Base-by-base conservation (phyloP, 2,113 vertebrate species). In the Seriola aureovittata region DNA sequence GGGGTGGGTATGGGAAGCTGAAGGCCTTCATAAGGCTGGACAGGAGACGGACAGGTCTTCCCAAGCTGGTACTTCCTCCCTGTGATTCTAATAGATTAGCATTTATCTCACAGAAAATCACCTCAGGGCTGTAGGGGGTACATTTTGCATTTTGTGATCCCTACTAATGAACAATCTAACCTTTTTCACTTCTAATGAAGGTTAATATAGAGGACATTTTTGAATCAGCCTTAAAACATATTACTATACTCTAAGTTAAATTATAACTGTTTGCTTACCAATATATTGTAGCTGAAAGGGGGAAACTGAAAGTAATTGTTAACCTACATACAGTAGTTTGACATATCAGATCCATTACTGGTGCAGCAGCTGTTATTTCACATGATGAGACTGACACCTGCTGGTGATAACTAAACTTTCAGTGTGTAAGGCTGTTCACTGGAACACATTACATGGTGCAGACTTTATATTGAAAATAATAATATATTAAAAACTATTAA, bases 351-450 rank as follows among this genome's bases (percentile, higher is more conserved):
- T 23, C 11, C n/a, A 19, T 50, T 6, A 19, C 38, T 48, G 7
- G 68, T 67, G 50, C 5, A 34, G 40, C 9, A 16, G 55, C 17
- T 66, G 25, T 36, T 11, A 89, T 95, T 95, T 90, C 75, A 46
- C 71, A 89, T 89, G 93, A 1, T 57, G 85, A 95, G 44, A 91
- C 87, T 93, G 97, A 90, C 97, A 96, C 91, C 97, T 96, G 82
- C 81, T 84, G 97, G 95, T 85, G 25, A 16, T 74, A 4, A 38
- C 19, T 62, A n/a, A 17, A 58, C 16, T 12, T 10, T 5, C 2
- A 12, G 12, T 8, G 21, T 48, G 34, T 14, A 8, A 0, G 11
- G 6, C 52, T 68, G 10, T 11, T 40, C 4, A 29, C 7, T 67
- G 40, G 9, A 11, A 6, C 12, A 23, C 40, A 42, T 36, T 8